Evolutionary conservation across 1,140 invertebrate species (phyloP).

Genomic region (Panagrolaimus sp.): DNA sequence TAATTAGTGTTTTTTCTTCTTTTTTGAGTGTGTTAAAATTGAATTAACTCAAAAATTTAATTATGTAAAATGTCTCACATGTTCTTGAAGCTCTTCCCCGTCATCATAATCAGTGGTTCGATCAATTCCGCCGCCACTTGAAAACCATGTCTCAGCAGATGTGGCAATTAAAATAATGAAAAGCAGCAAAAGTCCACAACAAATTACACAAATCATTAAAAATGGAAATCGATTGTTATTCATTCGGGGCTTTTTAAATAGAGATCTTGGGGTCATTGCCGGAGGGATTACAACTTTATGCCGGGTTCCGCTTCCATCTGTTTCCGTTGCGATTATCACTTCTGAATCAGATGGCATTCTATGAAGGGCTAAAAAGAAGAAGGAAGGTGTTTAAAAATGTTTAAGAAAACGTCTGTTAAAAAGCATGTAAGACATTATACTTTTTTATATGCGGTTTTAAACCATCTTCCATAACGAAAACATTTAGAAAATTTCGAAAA

Average conservation of each 20-base stretch:
- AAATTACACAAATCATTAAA: constrained; percentile 12
- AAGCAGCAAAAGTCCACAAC: constrained; percentile 29
- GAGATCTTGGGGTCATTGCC: not conserved
- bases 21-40: too few relatives aligned
- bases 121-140: not conserved
- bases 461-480: too few relatives aligned
- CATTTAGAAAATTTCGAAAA: too few relatives aligned
- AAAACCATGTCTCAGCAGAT: constrained; percentile 29
- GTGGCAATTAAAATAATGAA: constrained; percentile 37
- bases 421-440: too few relatives aligned
- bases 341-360: constrained; percentile 34
- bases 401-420: too few relatives aligned
- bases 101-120: not conserved
- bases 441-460: too few relatives aligned
- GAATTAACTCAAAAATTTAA: not conserved
- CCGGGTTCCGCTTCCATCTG: constrained; percentile 21
- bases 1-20: too few relatives aligned
- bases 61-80: not conserved
- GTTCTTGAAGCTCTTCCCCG: not conserved
- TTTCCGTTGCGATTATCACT: constrained; percentile 29
- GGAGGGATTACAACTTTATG: constrained; percentile 28
- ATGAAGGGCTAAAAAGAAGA: constrained; percentile 5
- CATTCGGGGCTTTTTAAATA: constrained; percentile 26
- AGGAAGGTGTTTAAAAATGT: too few relatives aligned
- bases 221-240: not conserved